phyloP scores from a whole-genome alignment of 1,140 invertebrate genomes.

The Sycophila sp. region DNA sequence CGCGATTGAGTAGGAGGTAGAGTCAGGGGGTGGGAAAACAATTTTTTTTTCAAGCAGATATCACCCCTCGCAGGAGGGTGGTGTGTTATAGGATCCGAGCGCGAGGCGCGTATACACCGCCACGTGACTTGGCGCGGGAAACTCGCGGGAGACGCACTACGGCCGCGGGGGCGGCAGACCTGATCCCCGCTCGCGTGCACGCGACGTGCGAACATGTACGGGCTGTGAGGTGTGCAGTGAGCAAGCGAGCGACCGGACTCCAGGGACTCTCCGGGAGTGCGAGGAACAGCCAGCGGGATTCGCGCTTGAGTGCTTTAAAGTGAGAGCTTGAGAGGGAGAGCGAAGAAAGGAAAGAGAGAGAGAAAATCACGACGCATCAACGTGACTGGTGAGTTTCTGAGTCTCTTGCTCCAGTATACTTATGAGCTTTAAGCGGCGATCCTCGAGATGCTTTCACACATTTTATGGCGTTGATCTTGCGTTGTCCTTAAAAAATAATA shows the following conservation, averaged over 20 bases:
- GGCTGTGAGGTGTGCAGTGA: not conserved
- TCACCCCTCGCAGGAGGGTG: too few species aligned
- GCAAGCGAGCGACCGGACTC: not conserved
- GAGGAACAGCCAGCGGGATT: not conserved
- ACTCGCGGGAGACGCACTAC: slow-evolving; percentile 23
- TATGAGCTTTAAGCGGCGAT: too few species aligned
- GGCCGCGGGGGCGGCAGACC: too few species aligned
- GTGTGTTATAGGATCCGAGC: too few species aligned
- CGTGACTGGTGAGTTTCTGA: slow-evolving; percentile 35
- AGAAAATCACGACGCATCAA: slow-evolving; percentile 22
- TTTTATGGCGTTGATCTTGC: too few species aligned
- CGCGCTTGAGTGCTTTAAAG: too few species aligned
- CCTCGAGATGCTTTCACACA: too few species aligned
- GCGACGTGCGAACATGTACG: not conserved
- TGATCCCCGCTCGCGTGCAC: not conserved
- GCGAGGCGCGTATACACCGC: slow-evolving; percentile 5
- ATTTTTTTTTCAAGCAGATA: too few species aligned
- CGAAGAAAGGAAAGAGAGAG: not conserved
- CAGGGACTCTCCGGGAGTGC: not conserved
- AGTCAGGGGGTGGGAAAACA: too few species aligned
- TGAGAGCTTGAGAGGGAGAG: not conserved
- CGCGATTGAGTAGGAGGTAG: too few species aligned
- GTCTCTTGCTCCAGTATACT: not conserved
- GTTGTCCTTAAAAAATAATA: too few species aligned
- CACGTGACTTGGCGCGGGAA: slow-evolving; percentile 37